Base-by-base conservation (phyloP, 2,888 invertebrate genomes). In the Drosophila seclusa region DNA sequence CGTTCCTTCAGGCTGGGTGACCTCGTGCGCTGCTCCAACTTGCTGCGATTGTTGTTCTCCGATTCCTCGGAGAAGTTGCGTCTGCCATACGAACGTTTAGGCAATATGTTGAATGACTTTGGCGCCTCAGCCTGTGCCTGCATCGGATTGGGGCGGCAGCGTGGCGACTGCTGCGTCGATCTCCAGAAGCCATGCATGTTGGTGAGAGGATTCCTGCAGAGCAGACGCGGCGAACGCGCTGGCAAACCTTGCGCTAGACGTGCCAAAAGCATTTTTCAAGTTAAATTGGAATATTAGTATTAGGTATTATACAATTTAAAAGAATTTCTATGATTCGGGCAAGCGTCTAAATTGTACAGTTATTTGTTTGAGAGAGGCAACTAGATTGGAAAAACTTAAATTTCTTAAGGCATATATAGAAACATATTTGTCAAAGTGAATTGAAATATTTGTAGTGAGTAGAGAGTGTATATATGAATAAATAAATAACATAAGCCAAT, bases 1-100 rank as follows among this genome's bases (percentile, higher is more conserved):
- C 94, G 94, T 89, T 97, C 97, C 91, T 95, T 95, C 1, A 97
- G 45, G 0, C 89, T 76, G 5, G 88, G 88, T 4, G 69, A 64
- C 0, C 80, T 76, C 95, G 27, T 97, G 72, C 13, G 96, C 94
- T 67, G 94, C 16, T 83, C 76, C 66, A 83, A 0, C 7, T 83
- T 73, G 0, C 81, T 62, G 2, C 85, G 90, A 16, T 80, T 57
- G 0, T 74, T 68, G 40, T 82, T 65, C 1, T 29, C 54, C 0
- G 70, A 31, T 2, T 78, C 73, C 2, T 73, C 69, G 2, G 74
- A 60, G 7, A 54, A 87, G 24, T 70, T 72, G 6, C 85, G 74
- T 3, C 40, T 61, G 18, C 31, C 7, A 29, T 59, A 54, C 3
- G 34, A 18, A 1, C 52, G 66, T 27, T 29, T 62, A 10, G 72